Evolutionary conservation across 2,888 invertebrate genomes (phyloP).

Genomic region (Thereva unica): DNA sequence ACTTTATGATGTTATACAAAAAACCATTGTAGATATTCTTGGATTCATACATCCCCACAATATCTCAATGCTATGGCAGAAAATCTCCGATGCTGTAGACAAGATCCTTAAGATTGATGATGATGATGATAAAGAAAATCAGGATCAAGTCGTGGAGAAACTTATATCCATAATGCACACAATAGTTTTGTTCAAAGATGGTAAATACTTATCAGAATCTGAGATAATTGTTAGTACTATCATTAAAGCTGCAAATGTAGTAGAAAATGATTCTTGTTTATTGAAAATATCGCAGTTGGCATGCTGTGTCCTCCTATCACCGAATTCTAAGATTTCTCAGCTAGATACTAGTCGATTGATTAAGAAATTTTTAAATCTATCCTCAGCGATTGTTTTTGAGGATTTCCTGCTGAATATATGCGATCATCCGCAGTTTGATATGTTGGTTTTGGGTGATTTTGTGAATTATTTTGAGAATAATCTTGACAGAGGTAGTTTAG

Average conservation of each 20-base stretch:
- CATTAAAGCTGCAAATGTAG: constrained; percentile 48
- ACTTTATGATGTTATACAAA: constrained; percentile 66
- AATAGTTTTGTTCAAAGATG: constrained; percentile 67
- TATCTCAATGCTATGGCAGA: constrained; percentile 69
- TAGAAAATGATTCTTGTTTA: constrained; percentile 17
- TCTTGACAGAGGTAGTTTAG: constrained; percentile 61
- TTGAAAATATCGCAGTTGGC: constrained; percentile 60
- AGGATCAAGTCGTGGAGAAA: constrained; percentile 51
- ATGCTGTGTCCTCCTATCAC: constrained; percentile 64
- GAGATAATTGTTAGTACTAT: constrained; percentile 65
- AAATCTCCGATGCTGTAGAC: constrained; percentile 56
- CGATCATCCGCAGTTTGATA: constrained; percentile 71
- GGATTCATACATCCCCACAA: constrained; percentile 67
- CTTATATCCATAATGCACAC: constrained; percentile 65
- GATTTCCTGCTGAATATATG: constrained; percentile 70
- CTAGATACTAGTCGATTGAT: constrained; percentile 73
- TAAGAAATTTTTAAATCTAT: constrained; percentile 65
- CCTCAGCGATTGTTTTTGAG: constrained; percentile 64
- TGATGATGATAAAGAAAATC: background rate
- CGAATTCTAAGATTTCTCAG: constrained; percentile 69
- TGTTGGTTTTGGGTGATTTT: constrained; percentile 71
- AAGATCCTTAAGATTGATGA: constrained; percentile 23
- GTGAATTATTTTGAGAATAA: constrained; percentile 64
- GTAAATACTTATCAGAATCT: constrained; percentile 66
- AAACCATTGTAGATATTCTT: constrained; percentile 68